phyloP scores from a whole-genome alignment of 2,113 vertebrate species.

The Thamnophis sirtalis region DNA sequence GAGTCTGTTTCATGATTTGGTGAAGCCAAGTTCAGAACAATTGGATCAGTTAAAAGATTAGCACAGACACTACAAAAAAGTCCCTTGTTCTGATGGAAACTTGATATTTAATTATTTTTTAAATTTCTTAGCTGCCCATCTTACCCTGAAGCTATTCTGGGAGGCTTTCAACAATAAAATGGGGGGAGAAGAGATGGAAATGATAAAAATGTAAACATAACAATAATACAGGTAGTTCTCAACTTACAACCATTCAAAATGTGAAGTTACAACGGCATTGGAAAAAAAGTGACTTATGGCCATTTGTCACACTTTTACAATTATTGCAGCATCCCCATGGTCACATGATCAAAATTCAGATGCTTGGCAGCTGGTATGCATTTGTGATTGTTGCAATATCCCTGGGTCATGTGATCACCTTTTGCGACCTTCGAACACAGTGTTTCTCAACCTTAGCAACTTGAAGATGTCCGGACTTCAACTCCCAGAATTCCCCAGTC shows the following conservation, averaged over 20 bases:
- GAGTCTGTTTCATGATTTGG: too few species aligned
- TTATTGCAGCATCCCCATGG: neutral
- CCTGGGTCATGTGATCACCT: neutral
- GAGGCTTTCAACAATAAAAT: neutral
- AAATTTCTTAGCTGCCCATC: neutral
- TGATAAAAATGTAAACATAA: neutral
- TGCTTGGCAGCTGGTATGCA: neutral
- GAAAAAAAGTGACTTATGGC: neutral
- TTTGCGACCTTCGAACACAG: neutral
- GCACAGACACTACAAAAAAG: neutral
- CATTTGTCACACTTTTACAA: neutral
- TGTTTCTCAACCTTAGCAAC: too few species aligned
- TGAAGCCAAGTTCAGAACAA: too few species aligned
- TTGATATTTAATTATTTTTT: neutral
- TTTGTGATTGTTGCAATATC: neutral
- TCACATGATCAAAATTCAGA: neutral
- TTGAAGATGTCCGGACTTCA: too few species aligned
- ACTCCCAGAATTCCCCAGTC: too few species aligned
- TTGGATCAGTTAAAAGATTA: neutral
- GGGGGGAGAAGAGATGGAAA: neutral
- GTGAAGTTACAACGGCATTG: neutral
- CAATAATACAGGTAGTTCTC: neutral
- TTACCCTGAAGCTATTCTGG: neutral
- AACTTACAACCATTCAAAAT: neutral
- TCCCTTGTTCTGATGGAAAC: neutral